Conservation (phyloP, 2,797 vertebrate genomes). For the Mionectes olivaceus region DNA sequence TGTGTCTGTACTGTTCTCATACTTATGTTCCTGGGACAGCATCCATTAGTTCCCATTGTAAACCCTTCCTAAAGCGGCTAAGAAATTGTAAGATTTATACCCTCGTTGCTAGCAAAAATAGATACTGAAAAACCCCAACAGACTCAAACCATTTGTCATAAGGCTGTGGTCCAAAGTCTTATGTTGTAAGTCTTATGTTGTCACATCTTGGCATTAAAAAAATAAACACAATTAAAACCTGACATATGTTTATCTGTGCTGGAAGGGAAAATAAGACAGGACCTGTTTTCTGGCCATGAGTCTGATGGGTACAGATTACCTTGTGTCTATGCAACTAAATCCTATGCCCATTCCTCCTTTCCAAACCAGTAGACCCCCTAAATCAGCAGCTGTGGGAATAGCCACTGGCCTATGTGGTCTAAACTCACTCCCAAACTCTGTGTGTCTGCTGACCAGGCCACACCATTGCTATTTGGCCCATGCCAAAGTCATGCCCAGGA, state of each 20-base stretch:
- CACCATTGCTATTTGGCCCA: neutral
- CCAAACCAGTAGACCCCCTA: neutral
- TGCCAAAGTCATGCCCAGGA: neutral
- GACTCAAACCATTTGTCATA: neutral
- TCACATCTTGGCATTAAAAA: neutral
- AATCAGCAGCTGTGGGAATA: neutral
- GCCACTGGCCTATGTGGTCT: neutral
- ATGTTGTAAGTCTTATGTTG: too few species aligned
- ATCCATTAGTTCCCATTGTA: neutral
- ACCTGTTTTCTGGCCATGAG: neutral
- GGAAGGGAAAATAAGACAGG: neutral
- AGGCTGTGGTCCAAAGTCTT: neutral
- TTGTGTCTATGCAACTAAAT: neutral
- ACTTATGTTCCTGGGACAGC: neutral
- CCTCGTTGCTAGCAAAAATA: neutral
- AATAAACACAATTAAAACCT: neutral
- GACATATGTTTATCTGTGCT: neutral
- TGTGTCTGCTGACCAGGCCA: neutral
- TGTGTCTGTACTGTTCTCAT: neutral
- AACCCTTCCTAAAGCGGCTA: neutral
- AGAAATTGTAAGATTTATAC: neutral
- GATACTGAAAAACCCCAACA: neutral
- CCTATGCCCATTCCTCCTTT: neutral
- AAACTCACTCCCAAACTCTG: neutral
- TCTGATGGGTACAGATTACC: neutral